Conservation (phyloP, 2,113 vertebrate species). For the Ailurus styani region DNA sequence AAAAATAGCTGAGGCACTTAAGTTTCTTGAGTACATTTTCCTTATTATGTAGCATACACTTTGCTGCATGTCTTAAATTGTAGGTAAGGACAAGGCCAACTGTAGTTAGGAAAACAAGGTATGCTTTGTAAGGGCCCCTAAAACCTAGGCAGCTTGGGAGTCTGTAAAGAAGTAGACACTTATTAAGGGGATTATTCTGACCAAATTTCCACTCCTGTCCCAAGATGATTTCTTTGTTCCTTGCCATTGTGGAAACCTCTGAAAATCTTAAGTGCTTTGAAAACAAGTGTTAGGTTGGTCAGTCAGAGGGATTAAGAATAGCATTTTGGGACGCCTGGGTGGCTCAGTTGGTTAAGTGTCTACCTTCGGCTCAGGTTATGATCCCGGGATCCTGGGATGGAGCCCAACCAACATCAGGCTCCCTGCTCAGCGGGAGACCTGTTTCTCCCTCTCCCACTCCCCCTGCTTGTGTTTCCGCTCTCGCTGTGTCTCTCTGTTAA, state of each 20-base stretch:
- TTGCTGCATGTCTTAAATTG: neutral
- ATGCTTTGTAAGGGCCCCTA: neutral
- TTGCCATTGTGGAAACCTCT: neutral
- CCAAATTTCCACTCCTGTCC: neutral
- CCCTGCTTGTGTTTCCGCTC: too few species aligned
- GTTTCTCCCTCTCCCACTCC: too few species aligned
- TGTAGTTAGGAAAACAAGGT: neutral
- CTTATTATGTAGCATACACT: neutral
- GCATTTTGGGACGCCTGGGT: neutral
- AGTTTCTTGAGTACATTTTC: neutral
- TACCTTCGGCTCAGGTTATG: too few species aligned
- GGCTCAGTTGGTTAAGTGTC: too few species aligned
- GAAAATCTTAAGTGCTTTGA: neutral
- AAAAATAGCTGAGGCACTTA: neutral
- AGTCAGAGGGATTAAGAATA: neutral
- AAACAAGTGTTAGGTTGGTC: neutral
- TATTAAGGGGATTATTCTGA: neutral
- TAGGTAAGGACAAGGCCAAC: neutral
- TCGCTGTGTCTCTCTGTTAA: too few species aligned
- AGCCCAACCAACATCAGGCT: rapidly evolving
- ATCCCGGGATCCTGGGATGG: too few species aligned
- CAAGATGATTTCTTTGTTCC: constrained; percentile 24
- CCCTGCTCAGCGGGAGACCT: too few species aligned
- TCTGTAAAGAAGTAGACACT: neutral
- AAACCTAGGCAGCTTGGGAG: neutral